Base-by-base conservation (phyloP, 2,113 vertebrate genomes). In the Osmerus eperlanus region DNA sequence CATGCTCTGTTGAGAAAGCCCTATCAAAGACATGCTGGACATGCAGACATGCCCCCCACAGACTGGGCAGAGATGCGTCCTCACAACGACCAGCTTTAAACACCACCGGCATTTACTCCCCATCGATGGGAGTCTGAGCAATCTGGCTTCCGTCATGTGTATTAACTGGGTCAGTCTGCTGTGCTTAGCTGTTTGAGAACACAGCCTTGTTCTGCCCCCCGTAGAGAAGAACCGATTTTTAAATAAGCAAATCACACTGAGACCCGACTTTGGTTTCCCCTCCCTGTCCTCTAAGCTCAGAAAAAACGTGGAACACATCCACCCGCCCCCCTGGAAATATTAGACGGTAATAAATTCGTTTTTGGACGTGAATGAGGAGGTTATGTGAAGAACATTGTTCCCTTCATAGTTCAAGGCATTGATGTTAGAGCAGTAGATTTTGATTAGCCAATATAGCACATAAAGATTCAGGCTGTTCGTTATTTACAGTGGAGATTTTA, bases 301-400 rank as follows among this genome's bases (percentile, higher is more conserved):
- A 69, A 52, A 52, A 64, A 81, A 76, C 70, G 29, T 82, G 73
- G 69, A 82, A 80, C 25, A 18, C 25, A 67, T 80, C 5, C 32
- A 36, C 6, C 32, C 5, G 7, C 32, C 5, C 32, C 32, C 32
- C 32, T 3, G 7, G 32, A 8, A 36, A 36, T 36, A 36, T 36
- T 8, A 36, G 32, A 14, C 63, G n/a, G 71, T 55, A 78, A 63
- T 73, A 80, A 80, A 60, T 77, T 78, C 52, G 21, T 21, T 67
- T 75, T 59, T 23, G 58, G 58, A 52, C 51, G 74, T 66, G 70
- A 76, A 76, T 61, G 14, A 60, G 59, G 55, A 47, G 2, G 70
- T 81, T 71, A 64, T 63, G 16, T 29, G 1, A 12, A n/a, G 14
- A 70, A 9, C 28, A 21, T 21, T 32, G 68, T 76, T 74, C 41